Conservation (phyloP, 2,797 vertebrate species). For the Gymnothorax javanicus region DNA sequence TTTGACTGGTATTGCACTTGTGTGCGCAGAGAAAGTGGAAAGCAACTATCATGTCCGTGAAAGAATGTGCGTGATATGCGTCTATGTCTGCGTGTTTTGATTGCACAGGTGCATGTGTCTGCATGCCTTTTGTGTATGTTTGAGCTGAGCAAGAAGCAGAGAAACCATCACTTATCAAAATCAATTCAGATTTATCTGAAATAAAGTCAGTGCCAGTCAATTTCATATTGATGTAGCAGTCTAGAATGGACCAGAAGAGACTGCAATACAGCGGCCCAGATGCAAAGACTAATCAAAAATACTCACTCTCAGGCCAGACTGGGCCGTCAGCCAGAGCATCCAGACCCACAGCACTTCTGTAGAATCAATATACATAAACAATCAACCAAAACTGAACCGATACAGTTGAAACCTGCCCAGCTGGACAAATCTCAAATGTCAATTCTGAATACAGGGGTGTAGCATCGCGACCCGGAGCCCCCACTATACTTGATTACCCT, state of each 20-base stretch:
- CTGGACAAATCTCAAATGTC: not conserved
- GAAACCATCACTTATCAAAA: slow-evolving; percentile 63
- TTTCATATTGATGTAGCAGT: not conserved
- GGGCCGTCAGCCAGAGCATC: not conserved
- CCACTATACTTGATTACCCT: slow-evolving; percentile 61
- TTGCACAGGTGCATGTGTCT: slow-evolving; percentile 48
- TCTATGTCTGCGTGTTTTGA: not conserved
- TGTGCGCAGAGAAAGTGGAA: no score
- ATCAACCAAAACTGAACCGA: not conserved
- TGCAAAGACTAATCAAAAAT: not conserved
- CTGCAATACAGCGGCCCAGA: not conserved
- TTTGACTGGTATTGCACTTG: no score
- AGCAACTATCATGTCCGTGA: no score
- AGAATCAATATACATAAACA: not conserved
- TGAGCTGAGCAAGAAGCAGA: slow-evolving; percentile 54
- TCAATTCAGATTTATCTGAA: slow-evolving; percentile 14
- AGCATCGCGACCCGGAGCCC: slow-evolving; percentile 52
- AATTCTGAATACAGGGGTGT: slow-evolving; percentile 39
- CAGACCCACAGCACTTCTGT: not conserved
- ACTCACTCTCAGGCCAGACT: not conserved
- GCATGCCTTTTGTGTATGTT: slow-evolving; percentile 54
- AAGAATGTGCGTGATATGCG: no score
- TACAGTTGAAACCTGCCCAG: not conserved
- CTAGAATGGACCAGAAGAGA: not conserved
- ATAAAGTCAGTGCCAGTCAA: not conserved